Conservation (phyloP, 2,797 vertebrate genomes). For the Tolypeutes matacus region DNA sequence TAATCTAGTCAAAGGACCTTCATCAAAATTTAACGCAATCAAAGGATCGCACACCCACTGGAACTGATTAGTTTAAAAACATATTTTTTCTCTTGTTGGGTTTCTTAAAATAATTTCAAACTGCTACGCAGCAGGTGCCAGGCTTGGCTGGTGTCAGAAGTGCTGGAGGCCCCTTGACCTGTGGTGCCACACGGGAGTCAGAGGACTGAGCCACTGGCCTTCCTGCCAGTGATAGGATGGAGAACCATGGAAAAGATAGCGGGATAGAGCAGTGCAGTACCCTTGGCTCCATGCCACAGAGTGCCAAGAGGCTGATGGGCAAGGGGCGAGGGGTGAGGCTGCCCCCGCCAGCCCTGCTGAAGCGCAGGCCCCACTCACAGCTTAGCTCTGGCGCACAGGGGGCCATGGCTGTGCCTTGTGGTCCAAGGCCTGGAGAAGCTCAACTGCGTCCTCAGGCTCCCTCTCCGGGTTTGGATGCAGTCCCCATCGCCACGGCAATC, state of each 20-base stretch:
- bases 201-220: not conserved
- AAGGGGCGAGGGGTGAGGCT: not conserved
- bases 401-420: not conserved
- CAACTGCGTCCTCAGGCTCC: not conserved
- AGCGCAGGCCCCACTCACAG: rapidly evolving
- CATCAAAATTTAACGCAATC: no score
- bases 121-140: not conserved
- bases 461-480: not conserved
- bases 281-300: no score
- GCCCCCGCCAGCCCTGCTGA: rapidly evolving
- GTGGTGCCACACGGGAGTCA: not conserved
- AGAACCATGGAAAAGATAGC: not conserved
- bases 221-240: not conserved
- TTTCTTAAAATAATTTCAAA: no score
- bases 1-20: no score
- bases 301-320: rapidly evolving
- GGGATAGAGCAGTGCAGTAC: not conserved
- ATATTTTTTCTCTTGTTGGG: no score
- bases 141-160: not conserved
- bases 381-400: rapidly evolving
- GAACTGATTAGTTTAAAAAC: no score
- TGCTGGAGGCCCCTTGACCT: not conserved
- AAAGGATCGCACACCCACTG: no score
- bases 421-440: not conserved
- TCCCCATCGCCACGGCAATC: not conserved